These are phyloP conservation scores for Thymelicus lineola DNA, from an alignment of 2,888 invertebrate species.

Conservation along the genomic window DNA sequence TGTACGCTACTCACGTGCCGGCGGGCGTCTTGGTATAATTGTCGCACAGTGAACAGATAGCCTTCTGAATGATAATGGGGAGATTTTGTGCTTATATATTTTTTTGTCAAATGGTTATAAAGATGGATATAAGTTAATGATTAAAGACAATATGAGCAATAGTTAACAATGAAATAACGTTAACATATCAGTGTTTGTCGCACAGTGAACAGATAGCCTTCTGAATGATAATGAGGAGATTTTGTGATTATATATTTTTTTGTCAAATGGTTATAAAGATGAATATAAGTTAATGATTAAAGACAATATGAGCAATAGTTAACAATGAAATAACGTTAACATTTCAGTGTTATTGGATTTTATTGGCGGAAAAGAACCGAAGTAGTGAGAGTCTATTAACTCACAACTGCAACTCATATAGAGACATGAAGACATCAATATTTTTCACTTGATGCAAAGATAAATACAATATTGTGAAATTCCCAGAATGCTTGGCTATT, in stretches of 20 bases:
- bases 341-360: no score
- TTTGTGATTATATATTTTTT: constrained; percentile 24
- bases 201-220: constrained; percentile 26
- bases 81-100: constrained; percentile 24
- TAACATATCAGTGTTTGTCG: constrained; percentile 26
- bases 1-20: constrained; percentile 34
- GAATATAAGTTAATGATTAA: background rate
- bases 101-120: background rate
- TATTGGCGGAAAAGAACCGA: no score
- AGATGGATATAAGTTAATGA: background rate
- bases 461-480: no score
- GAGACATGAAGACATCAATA: no score
- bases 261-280: background rate
- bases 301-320: no score
- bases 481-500: background rate
- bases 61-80: constrained; percentile 30
- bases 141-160: no score
- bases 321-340: no score
- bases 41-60: constrained; percentile 35
- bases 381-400: no score
- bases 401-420: no score
- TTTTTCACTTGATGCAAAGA: no score
- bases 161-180: no score
- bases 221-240: constrained; percentile 31
- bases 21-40: constrained; percentile 41